phyloP scores from a whole-genome alignment of 53 echinoderm and acorn worm species.

The Temnopleurus reevesii region DNA sequence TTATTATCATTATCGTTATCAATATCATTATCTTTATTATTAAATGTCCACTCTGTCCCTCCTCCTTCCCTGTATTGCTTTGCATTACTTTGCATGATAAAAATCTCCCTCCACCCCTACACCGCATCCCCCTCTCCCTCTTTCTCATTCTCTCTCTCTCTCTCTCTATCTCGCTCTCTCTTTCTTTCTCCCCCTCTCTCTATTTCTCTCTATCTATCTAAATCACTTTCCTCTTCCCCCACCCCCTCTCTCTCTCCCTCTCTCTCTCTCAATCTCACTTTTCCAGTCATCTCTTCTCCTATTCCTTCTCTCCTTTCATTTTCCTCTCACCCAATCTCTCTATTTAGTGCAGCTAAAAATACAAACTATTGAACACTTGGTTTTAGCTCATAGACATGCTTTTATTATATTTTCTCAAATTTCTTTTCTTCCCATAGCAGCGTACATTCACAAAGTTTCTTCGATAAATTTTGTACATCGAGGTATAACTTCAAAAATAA shows the following conservation, averaged over 20 bases:
- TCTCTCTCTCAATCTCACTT: background rate
- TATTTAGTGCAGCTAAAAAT: background rate
- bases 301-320: background rate
- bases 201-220: background rate
- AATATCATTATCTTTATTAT: no score
- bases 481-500: conserved; percentile 60
- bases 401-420: conserved; percentile 39
- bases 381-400: conserved; percentile 57
- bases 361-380: background rate
- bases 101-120: background rate
- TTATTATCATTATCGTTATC: no score
- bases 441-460: conserved; percentile 39
- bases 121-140: background rate
- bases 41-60: background rate
- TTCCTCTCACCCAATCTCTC: background rate
- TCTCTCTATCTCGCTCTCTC: background rate
- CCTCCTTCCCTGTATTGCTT: background rate
- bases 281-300: no score
- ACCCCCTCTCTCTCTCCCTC: background rate
- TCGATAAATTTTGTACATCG: conserved; percentile 59
- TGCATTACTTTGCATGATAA: no score
- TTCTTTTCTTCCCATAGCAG: conserved; percentile 53
- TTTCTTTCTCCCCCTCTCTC: background rate
- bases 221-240: background rate
- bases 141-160: background rate